Evolutionary conservation across 1,140 invertebrate genomes (phyloP).

Genomic region (Drosophila mojavensis): DNA sequence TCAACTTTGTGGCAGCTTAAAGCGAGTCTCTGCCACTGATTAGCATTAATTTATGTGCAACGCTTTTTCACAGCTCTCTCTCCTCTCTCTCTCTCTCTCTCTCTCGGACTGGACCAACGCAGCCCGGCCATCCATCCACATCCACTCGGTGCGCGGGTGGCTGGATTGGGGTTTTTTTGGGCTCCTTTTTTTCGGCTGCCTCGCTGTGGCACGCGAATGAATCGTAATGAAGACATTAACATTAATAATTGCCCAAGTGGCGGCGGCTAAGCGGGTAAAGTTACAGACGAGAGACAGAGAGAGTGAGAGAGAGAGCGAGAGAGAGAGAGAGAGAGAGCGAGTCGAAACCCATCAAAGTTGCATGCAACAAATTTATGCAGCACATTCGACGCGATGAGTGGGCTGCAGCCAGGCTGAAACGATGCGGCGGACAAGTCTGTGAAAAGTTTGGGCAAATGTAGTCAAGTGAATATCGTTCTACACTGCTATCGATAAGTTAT

Average conservation of each 20-base stretch:
- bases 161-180: background rate
- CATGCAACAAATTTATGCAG: conserved; percentile 43
- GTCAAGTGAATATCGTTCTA: background rate
- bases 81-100: too few species aligned
- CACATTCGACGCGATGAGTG: background rate
- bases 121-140: too few species aligned
- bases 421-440: background rate
- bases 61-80: conserved; percentile 17
- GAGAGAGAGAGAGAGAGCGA: background rate
- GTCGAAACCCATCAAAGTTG: conserved; percentile 20
- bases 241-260: conserved; percentile 67
- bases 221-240: conserved; percentile 80
- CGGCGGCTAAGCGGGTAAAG: background rate
- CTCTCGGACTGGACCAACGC: background rate
- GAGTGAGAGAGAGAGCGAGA: too few species aligned
- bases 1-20: conserved; percentile 18
- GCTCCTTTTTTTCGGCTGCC: background rate
- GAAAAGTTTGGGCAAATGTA: too few species aligned
- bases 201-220: conserved; percentile 40
- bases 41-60: conserved; percentile 51
- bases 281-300: background rate
- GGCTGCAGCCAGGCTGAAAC: background rate
- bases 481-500: background rate
- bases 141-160: too few species aligned
- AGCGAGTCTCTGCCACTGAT: conserved; percentile 22